phyloP scores from a whole-genome alignment of 2,113 vertebrate species.

The Catharus bicknelli region DNA sequence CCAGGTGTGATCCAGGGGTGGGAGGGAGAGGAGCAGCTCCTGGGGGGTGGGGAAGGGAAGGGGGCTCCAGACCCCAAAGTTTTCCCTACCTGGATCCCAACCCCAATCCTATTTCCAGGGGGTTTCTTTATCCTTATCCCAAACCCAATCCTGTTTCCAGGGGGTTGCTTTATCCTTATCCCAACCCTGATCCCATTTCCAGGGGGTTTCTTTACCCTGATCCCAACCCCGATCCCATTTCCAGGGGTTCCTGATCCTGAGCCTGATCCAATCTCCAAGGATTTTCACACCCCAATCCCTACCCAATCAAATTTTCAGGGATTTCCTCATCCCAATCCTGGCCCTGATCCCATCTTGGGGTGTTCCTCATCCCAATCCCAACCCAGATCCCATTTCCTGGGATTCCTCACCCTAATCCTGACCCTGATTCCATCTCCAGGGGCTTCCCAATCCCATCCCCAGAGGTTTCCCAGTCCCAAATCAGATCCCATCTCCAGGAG shows the following conservation, averaged over 20 bases:
- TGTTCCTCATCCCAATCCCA: too few relatives aligned
- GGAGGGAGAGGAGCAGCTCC: not conserved
- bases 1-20: not conserved
- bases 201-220: not conserved
- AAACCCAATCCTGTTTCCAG: not conserved
- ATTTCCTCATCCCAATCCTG: too few relatives aligned
- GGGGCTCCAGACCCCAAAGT: not conserved
- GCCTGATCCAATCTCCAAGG: not conserved
- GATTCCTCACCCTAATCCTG: too few relatives aligned
- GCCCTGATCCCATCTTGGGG: too few relatives aligned
- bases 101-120: not conserved
- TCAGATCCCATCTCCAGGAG: rapidly evolving
- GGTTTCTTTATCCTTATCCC: too few relatives aligned
- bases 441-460: not conserved
- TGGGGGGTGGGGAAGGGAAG: not conserved
- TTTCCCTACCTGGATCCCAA: not conserved
- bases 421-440: too few relatives aligned
- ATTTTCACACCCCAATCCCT: too few relatives aligned
- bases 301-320: not conserved
- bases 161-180: too few relatives aligned
- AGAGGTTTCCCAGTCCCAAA: not conserved
- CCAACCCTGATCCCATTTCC: rapidly evolving
- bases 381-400: too few relatives aligned
- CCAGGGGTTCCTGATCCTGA: not conserved
- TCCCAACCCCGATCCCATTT: not conserved